Base-by-base conservation (phyloP, 2,888 invertebrate species). In the Meandrusa payeni region DNA sequence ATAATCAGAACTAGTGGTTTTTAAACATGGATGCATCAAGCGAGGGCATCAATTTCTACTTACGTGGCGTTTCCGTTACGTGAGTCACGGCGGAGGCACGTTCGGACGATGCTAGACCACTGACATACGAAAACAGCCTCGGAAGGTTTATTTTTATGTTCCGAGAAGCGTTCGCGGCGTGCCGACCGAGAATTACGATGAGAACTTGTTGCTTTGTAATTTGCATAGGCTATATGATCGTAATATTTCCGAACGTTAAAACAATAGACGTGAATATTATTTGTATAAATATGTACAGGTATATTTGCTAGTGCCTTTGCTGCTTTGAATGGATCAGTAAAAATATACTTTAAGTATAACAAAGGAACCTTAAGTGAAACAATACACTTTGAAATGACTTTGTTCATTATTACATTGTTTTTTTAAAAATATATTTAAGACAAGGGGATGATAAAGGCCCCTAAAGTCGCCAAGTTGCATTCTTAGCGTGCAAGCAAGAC, bases 61-160 rank as follows among this genome's bases (percentile, higher is more conserved):
- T 64, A 64, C 77, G 78, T 76, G 73, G 76, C 69, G 76, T 82
- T 81, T 83, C 82, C 83, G 82, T 80, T 85, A 86, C 85, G 85
- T 86, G 85, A 86, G 83, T 86, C 83, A 85, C 72, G 69, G 69
- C 59, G 71, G 65, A 74, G 81, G 83, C 83, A 83, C 82, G 85
- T 83, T 68, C 71, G 64, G 57, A 61, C 64, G 68, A 61, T 64
- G 72, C 71, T 49, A 69, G 71, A 68, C 74, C 73, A 73, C 77
- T 80, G 72, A 79, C 80, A 79, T 82, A 83, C 80, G 75, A 79
- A 82, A 76, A 60, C 58, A 56, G 68, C 59, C 66, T 66, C 60
- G 61, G 62, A 69, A 64, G 64, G 64, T 64, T n/a, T 57, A 63
- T 70, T 73, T 73, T 69, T 69, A 71, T 69, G 71, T 67, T 38